Conservation (phyloP, 2,797 vertebrate genomes). For the Botia almorhae region DNA sequence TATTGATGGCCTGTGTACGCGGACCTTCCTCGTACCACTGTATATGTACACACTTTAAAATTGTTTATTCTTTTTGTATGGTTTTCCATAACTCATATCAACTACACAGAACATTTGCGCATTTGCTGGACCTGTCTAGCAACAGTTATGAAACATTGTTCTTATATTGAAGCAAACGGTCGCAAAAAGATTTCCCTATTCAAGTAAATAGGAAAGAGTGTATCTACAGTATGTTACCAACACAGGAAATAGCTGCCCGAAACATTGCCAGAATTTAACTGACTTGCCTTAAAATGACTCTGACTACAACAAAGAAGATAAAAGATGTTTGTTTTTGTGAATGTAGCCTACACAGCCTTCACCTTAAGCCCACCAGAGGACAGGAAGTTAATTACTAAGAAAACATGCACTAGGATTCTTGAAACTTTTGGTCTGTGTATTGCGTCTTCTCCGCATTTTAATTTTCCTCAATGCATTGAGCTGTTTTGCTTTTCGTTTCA, state of each 20-base stretch:
- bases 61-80: not conserved
- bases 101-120: not conserved
- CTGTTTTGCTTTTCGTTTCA: conserved; percentile 46
- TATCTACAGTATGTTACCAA: too few relatives aligned
- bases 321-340: not conserved
- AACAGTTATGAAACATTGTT: not conserved
- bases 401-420: not conserved
- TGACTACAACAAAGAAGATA: not conserved
- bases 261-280: too few relatives aligned
- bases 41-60: not conserved
- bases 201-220: too few relatives aligned
- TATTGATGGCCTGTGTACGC: not conserved
- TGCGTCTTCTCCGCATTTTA: conserved; percentile 14
- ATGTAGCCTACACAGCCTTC: not conserved
- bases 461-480: conserved; percentile 46
- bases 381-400: not conserved
- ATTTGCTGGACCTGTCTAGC: not conserved
- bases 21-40: conserved; percentile 1
- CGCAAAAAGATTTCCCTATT: not conserved
- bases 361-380: not conserved
- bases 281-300: too few relatives aligned
- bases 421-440: not conserved
- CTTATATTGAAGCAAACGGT: not conserved
- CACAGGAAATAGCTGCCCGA: too few relatives aligned
- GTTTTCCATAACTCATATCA: not conserved